These are phyloP conservation scores for Vespertilio murinus DNA, from an alignment of 2,797 vertebrate species.

Conservation along the genomic window DNA sequence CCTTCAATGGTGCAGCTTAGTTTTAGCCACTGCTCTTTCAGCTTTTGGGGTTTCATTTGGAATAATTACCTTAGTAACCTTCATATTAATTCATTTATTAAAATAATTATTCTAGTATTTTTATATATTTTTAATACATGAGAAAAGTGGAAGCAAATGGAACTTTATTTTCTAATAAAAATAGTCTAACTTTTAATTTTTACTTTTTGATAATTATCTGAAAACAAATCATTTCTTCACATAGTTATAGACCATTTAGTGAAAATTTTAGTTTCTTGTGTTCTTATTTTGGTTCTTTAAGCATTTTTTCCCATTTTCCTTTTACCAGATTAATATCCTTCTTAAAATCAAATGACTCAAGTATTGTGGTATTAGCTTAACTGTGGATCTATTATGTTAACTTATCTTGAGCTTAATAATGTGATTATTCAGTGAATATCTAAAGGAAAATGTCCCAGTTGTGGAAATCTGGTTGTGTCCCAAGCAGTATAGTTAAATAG, in stretches of 20 bases:
- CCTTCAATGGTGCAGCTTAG: slow-evolving; percentile 21
- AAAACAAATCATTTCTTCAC: slow-evolving; percentile 42
- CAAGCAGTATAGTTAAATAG: not conserved
- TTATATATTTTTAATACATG: slow-evolving; percentile 1
- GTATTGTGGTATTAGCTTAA: slow-evolving; percentile 40
- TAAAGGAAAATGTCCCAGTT: not conserved
- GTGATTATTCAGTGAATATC: not conserved
- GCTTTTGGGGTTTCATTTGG: not conserved
- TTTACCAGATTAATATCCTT: not conserved
- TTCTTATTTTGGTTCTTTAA: slow-evolving; percentile 28
- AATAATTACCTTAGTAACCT: slow-evolving; percentile 40
- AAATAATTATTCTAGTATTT: slow-evolving; percentile 31
- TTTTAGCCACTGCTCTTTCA: slow-evolving; percentile 44
- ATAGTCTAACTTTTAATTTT: slow-evolving; percentile 23
- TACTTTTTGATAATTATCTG: slow-evolving; percentile 42
- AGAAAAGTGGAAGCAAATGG: not conserved
- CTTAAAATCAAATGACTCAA: slow-evolving; percentile 42
- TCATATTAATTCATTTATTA: slow-evolving; percentile 55
- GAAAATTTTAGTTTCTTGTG: slow-evolving; percentile 1
- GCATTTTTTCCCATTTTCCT: not conserved
- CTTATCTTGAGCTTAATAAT: slow-evolving; percentile 59
- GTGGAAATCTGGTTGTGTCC: slow-evolving; percentile 2
- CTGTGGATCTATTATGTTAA: slow-evolving; percentile 57
- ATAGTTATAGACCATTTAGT: slow-evolving; percentile 45
- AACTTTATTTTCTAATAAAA: slow-evolving; percentile 22